These are phyloP conservation scores for Drosophila saltans DNA, from an alignment of 1,140 invertebrate species.

Conservation along the genomic window DNA sequence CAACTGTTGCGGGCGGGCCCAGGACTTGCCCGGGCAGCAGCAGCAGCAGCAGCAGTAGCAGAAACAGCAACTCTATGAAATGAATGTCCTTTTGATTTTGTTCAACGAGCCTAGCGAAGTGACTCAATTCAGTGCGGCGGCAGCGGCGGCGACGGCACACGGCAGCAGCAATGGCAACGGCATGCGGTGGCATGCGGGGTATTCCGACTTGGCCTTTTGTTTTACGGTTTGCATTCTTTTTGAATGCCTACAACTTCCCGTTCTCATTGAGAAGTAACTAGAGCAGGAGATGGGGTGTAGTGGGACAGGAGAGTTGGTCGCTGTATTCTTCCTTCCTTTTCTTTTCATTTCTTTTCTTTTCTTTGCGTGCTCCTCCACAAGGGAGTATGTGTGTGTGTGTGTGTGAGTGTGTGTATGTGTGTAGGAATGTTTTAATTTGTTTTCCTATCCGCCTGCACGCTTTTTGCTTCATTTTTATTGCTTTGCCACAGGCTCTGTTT, in stretches of 20 bases:
- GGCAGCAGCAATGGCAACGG: neutral
- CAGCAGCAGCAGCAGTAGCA: neutral
- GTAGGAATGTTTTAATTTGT: conserved; percentile 83
- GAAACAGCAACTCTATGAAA: conserved; percentile 65
- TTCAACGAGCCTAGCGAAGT: conserved; percentile 79
- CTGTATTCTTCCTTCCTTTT: conserved; percentile 17
- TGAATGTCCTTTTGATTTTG: conserved; percentile 82
- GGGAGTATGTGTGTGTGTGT: conserved; percentile 76
- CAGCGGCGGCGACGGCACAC: conserved; percentile 29
- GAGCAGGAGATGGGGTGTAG: neutral
- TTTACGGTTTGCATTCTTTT: conserved; percentile 71
- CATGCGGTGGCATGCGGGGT: neutral
- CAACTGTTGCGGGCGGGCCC: conserved; percentile 59
- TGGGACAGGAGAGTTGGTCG: neutral
- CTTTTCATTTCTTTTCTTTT: conserved; percentile 29
- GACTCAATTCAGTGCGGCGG: conserved; percentile 72
- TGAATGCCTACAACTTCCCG: conserved; percentile 53
- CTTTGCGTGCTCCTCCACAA: conserved; percentile 14
- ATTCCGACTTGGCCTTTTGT: conserved; percentile 60
- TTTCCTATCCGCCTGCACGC: conserved; percentile 72
- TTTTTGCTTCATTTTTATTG: conserved; percentile 75
- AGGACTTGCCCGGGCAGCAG: neutral
- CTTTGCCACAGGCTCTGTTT: conserved; percentile 70
- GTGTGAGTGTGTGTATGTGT: conserved; percentile 68
- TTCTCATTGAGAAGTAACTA: neutral